Evolutionary conservation across 2,888 invertebrate species (phyloP).

Genomic region (Sarcophaga carnaria): DNA sequence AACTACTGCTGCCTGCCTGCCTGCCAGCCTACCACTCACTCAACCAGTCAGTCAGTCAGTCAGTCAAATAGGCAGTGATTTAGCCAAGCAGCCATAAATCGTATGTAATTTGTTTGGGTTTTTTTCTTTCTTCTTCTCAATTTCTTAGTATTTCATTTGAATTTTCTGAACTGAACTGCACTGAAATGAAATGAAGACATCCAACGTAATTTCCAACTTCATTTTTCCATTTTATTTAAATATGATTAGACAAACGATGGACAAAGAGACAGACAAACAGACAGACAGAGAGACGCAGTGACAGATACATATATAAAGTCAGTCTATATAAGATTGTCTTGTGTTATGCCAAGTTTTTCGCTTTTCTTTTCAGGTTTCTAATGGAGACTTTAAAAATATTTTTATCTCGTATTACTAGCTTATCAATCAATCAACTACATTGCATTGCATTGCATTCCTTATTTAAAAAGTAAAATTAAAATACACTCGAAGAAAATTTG

Average conservation of each 20-base stretch:
- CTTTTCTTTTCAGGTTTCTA: conserved; percentile 21
- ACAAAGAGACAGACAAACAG: conserved; percentile 22
- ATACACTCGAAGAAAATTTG: neutral
- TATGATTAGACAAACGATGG: conserved; percentile 46
- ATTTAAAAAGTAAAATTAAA: neutral
- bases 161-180: neutral
- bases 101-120: conserved; percentile 40
- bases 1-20: conserved; percentile 22
- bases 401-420: conserved; percentile 56
- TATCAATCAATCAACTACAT: conserved; percentile 66
- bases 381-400: conserved; percentile 54
- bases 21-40: neutral
- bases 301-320: conserved; percentile 43
- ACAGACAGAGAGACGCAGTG: neutral
- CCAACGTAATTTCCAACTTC: conserved; percentile 54
- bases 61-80: conserved; percentile 42
- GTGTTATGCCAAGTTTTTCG: conserved; percentile 35
- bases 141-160: too few relatives aligned
- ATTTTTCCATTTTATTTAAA: conserved; percentile 59
- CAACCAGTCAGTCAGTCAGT: conserved; percentile 45
- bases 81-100: conserved; percentile 52
- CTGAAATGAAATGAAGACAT: conserved; percentile 51
- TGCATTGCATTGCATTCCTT: neutral
- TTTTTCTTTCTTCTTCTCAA: neutral
- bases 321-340: conserved; percentile 13